Percentiles rank a stretch among this genome's conserved stretches.
These are phyloP conservation scores for Drosophila nannoptera DNA, from an alignment of 1,140 invertebrate genomes.

Conservation along the genomic window DNA sequence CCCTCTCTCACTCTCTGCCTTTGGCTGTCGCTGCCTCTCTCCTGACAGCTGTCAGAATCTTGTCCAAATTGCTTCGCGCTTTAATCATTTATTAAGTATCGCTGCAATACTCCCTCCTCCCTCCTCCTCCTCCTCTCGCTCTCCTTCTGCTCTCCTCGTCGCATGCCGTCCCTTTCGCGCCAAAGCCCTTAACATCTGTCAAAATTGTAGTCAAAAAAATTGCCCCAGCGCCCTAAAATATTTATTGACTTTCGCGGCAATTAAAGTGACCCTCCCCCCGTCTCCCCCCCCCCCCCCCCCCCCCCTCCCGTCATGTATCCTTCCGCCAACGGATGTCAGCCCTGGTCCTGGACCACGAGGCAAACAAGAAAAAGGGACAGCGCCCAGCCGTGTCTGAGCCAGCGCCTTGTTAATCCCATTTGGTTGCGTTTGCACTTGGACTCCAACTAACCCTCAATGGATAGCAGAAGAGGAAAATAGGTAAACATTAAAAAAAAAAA, in stretches of 20 bases:
- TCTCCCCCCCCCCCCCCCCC: background rate
- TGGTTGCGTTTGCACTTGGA: conserved; percentile 22
- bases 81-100: conserved; percentile 68
- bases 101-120: conserved; percentile 46
- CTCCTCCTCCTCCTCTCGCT: background rate
- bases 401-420: conserved; percentile 43
- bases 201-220: conserved; percentile 50
- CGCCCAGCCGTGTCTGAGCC: background rate
- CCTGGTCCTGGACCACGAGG: background rate
- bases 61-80: conserved; percentile 37
- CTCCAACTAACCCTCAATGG: conserved; percentile 15
- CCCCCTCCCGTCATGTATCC: conserved; percentile 10
- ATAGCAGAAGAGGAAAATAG: too few relatives aligned
- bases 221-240: conserved; percentile 49
- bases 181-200: conserved; percentile 65
- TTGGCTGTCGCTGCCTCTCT: background rate
- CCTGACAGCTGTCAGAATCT: conserved; percentile 70
- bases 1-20: background rate
- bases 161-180: background rate
- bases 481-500: too few relatives aligned
- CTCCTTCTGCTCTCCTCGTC: background rate
- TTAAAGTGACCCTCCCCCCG: conserved; percentile 46
- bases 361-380: conserved; percentile 17
- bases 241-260: conserved; percentile 71
- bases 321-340: too few relatives aligned